These are phyloP conservation scores for Sakesphorus luctuosus DNA, from an alignment of 2,113 vertebrate genomes.

Conservation along the genomic window DNA sequence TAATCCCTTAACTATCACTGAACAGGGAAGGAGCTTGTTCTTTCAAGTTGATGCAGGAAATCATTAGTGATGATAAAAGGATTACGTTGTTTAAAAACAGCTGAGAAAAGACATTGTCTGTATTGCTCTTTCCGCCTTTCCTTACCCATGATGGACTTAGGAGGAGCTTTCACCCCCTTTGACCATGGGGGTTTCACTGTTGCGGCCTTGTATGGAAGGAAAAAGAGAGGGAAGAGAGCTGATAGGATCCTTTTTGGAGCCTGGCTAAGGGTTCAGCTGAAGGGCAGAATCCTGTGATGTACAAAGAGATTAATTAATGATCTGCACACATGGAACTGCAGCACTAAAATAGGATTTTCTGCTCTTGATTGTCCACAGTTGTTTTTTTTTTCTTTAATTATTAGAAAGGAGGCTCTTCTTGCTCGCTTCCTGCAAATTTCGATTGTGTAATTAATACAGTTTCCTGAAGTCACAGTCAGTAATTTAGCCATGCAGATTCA, in stretches of 20 bases:
- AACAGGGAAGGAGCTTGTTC: not conserved
- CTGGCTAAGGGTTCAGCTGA: not conserved
- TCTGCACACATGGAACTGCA: not conserved
- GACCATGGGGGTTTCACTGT: not conserved
- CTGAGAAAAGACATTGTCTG: not conserved
- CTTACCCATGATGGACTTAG: not conserved
- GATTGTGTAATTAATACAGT: not conserved
- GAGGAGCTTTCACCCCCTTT: not conserved
- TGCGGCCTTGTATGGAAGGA: not conserved
- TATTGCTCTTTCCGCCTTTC: not conserved
- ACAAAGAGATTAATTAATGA: not conserved
- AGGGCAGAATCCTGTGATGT: not conserved
- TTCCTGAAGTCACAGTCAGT: not conserved
- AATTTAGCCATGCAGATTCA: not conserved
- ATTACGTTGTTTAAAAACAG: conserved; percentile 21
- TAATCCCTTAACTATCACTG: not conserved
- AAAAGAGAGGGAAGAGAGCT: not conserved
- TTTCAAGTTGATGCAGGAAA: conserved; percentile 45
- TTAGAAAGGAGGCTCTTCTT: not conserved
- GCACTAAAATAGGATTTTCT: conserved; percentile 21
- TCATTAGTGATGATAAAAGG: conserved; percentile 23
- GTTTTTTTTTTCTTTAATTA: not conserved
- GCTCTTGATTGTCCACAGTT: not conserved
- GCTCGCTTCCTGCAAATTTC: not conserved
- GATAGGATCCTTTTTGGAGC: not conserved